phyloP scores from a whole-genome alignment of 2,888 invertebrate species.

The Dryococelus australis region DNA sequence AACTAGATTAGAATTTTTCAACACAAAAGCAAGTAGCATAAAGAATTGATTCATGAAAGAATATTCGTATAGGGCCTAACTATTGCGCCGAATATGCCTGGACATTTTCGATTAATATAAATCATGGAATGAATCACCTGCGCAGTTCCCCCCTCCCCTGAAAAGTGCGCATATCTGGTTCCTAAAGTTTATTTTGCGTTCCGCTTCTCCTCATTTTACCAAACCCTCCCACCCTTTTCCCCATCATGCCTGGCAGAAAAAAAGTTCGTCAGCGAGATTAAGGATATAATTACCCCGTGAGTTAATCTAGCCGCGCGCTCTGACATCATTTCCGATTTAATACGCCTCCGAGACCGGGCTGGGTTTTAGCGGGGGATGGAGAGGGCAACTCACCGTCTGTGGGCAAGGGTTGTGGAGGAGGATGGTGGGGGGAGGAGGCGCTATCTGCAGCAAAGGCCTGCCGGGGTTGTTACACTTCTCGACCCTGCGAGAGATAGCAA shows the following conservation, averaged over 20 bases:
- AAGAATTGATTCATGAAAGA: too few species aligned
- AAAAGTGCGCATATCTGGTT: not conserved
- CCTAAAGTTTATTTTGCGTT: not conserved
- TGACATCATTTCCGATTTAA: conserved; percentile 16
- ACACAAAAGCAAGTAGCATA: too few species aligned
- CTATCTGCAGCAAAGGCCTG: not conserved
- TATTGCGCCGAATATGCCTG: too few species aligned
- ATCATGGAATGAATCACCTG: too few species aligned
- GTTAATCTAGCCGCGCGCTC: not conserved
- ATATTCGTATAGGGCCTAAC: too few species aligned
- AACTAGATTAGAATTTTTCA: too few species aligned
- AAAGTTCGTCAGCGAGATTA: conserved; percentile 16
- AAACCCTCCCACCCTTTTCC: not conserved
- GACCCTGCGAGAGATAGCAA: not conserved
- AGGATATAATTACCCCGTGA: conserved; percentile 9
- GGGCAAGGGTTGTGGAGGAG: too few species aligned
- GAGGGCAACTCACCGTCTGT: too few species aligned
- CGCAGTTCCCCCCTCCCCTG: too few species aligned
- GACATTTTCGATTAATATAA: not conserved
- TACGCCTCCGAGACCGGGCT: not conserved
- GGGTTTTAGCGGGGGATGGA: not conserved
- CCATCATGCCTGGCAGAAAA: not conserved
- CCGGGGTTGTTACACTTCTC: not conserved
- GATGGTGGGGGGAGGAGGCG: not conserved
- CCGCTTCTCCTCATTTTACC: not conserved